Conservation (phyloP, 1,140 invertebrate genomes). For the Hermetia illucens region DNA sequence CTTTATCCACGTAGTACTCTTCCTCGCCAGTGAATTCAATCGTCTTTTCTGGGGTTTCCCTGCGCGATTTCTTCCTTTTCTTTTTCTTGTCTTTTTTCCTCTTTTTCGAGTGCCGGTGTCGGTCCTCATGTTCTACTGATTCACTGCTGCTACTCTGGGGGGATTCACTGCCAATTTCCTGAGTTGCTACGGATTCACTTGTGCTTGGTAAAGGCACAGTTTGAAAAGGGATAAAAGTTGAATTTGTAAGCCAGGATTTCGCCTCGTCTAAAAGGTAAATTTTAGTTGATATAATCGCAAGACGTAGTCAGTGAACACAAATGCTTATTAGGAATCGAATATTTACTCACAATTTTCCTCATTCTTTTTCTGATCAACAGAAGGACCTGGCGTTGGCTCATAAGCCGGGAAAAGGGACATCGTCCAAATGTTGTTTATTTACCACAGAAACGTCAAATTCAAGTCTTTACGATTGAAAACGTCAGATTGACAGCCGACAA, state of each 20-base stretch:
- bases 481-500: too few relatives aligned
- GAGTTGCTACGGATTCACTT: background rate
- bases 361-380: too few relatives aligned
- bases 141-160: background rate
- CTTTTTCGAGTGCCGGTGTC: constrained; percentile 10
- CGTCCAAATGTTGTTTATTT: too few relatives aligned
- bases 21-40: constrained; percentile 28
- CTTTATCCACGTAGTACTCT: constrained; percentile 39
- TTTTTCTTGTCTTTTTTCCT: constrained; percentile 16
- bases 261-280: background rate
- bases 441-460: too few relatives aligned
- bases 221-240: background rate
- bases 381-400: too few relatives aligned
- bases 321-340: too few relatives aligned
- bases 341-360: too few relatives aligned
- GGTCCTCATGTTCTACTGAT: background rate
- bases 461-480: too few relatives aligned
- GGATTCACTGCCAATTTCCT: background rate
- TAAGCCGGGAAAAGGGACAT: too few relatives aligned
- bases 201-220: too few relatives aligned
- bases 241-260: background rate
- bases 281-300: too few relatives aligned
- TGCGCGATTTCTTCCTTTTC: constrained; percentile 10
- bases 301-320: too few relatives aligned
- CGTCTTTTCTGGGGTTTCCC: constrained; percentile 11